Evolutionary conservation across 2,797 vertebrate genomes (phyloP).

Genomic region (Artibeus lituratus): DNA sequence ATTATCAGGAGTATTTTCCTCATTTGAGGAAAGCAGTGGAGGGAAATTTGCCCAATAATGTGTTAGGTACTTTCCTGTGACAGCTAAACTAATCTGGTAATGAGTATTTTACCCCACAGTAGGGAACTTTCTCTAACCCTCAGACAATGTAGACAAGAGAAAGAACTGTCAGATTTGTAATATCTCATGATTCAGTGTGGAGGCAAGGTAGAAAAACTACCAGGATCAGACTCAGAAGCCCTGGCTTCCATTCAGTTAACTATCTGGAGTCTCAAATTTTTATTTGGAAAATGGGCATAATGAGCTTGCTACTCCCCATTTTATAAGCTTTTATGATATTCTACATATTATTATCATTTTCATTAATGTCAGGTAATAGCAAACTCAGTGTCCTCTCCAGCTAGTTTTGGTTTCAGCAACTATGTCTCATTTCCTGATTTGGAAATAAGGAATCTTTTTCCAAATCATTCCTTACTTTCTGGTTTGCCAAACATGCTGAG

Average conservation of each 20-base stretch:
- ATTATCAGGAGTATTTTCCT: conserved; percentile 1
- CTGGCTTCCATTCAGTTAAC: background rate
- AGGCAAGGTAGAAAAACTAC: background rate
- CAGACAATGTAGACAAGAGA: background rate
- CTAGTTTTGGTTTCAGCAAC: background rate
- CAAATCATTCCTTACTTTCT: background rate
- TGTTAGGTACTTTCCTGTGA: background rate
- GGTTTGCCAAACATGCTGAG: background rate
- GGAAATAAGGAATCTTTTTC: background rate
- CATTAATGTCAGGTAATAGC: background rate
- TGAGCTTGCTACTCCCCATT: background rate
- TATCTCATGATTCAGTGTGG: background rate
- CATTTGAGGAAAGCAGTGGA: background rate
- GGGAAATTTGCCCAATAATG: background rate
- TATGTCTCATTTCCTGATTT: background rate
- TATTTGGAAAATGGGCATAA: background rate
- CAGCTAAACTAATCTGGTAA: background rate
- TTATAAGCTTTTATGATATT: background rate
- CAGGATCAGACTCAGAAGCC: background rate
- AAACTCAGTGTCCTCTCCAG: background rate
- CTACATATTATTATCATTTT: background rate
- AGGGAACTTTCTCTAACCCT: background rate
- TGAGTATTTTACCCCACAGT: background rate
- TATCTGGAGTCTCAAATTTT: background rate
- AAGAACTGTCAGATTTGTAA: background rate